Base-by-base conservation (phyloP, 2,797 vertebrate species). In the Antrozous pallidus region DNA sequence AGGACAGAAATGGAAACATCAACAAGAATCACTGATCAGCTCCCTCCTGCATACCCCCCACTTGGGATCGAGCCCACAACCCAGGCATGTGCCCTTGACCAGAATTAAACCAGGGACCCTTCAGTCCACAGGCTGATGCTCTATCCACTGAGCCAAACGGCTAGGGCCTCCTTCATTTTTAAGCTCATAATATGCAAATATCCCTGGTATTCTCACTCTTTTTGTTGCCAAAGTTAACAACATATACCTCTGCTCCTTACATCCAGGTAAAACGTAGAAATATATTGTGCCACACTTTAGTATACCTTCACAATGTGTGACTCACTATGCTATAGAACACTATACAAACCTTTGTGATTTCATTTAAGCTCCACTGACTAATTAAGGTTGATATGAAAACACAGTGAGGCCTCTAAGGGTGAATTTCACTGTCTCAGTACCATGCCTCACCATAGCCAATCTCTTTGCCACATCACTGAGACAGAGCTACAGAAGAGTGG, bases 131-230 rank as follows among this genome's bases (percentile, higher is more conserved):
- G 26, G 56, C 26, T 28, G 56, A 58, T 11, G 10, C 56, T 28
- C 56, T 58, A 58, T 28, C 56, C 26, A 58, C 56, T 5, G 56
- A 58, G 26, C 11, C 5, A 58, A 58, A 58, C 11, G 11, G 56
- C 56, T 58, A 28, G 26, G 56, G 26, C 28, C 75, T 87, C n/a
- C 71, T 40, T 49, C 42, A 75, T 71, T 70, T 82, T 86, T 89
- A 89, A 90, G 26, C 24, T 42, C 16, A 88, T 85, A 88, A 91
- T 80, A 95, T 36, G 61, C 24, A 86, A 91, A 88, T 11, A 84
- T 49, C 28, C 26, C 49, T 83, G 65, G 58, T 5, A 91, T 91
- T 3, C 28, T 69, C 38, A 73, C 10, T 47, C 47, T 78, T 87
- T 69, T 74, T 80, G 31, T 93, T 61, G 65, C 42, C 61, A 78